These are phyloP conservation scores for Heliconius ismenius DNA, from an alignment of 2,888 invertebrate species.

Conservation along the genomic window DNA sequence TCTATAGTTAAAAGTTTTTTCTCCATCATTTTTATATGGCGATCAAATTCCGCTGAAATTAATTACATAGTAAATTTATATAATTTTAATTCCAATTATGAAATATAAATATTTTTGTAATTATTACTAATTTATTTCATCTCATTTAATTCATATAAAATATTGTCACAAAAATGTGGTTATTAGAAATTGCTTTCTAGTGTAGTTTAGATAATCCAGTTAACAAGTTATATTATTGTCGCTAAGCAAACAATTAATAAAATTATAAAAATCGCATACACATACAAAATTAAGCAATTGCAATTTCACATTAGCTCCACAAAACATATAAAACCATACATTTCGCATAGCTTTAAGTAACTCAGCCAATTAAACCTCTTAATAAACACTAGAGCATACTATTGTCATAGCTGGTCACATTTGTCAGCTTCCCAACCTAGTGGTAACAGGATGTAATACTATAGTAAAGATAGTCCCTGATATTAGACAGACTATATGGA, in stretches of 20 bases:
- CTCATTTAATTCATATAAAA: too few relatives aligned
- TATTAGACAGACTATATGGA: background rate
- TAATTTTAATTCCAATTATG: constrained; percentile 3
- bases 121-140: too few relatives aligned
- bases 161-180: background rate
- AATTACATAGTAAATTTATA: constrained; percentile 3
- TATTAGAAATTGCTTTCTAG: background rate
- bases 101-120: background rate
- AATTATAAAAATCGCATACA: background rate
- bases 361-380: background rate
- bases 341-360: background rate
- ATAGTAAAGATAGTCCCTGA: background rate
- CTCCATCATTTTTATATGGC: constrained; percentile 59
- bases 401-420: too few relatives aligned
- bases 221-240: background rate
- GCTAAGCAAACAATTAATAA: background rate
- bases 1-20: constrained; percentile 54
- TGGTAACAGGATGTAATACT: background rate
- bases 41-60: constrained; percentile 64
- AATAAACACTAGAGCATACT: too few relatives aligned
- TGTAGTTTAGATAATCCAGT: background rate
- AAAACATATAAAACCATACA: background rate
- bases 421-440: too few relatives aligned
- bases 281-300: background rate
- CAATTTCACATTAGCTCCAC: background rate